Evolutionary conservation across 2,888 invertebrate species (phyloP).

Genomic region (Gymnosoma rotundatum): DNA sequence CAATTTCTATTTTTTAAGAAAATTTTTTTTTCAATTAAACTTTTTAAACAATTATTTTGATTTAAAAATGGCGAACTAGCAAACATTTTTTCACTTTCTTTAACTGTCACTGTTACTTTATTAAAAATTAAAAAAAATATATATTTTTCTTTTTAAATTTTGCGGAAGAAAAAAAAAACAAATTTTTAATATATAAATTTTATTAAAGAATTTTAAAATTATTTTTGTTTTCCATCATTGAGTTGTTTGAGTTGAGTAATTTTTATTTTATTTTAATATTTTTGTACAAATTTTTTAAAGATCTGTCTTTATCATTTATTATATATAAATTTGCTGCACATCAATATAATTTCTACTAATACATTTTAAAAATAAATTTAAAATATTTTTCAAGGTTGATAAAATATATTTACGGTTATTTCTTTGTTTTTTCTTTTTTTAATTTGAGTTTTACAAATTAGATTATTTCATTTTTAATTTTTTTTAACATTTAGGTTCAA

Average conservation of each 20-base stretch:
- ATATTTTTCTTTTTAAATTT: background rate
- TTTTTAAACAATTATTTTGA: too few species aligned
- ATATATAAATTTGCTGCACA: slow-evolving; percentile 59
- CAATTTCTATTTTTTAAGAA: too few species aligned
- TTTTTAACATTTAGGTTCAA: background rate
- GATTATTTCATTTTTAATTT: background rate
- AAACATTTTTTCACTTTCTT: too few species aligned
- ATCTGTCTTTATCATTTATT: slow-evolving; percentile 2
- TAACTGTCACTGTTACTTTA: background rate
- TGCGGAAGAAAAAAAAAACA: background rate
- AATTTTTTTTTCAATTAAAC: too few species aligned
- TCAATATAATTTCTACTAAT: slow-evolving; percentile 71
- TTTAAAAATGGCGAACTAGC: too few species aligned
- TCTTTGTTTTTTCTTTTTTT: background rate
- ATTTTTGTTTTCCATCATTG: slow-evolving; percentile 10
- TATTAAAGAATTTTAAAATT: slow-evolving; percentile 27
- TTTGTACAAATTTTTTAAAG: slow-evolving; percentile 44
- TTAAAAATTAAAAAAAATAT: background rate
- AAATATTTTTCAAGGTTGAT: slow-evolving; percentile 16
- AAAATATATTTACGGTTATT: slow-evolving; percentile 6
- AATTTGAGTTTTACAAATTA: background rate
- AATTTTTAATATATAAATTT: too few species aligned
- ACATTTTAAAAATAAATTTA: slow-evolving; percentile 59
- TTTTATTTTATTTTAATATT: slow-evolving; percentile 36
- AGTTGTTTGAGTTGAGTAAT: slow-evolving; percentile 54